phyloP scores from a whole-genome alignment of 2,888 invertebrate species.

The Congeria kusceri region DNA sequence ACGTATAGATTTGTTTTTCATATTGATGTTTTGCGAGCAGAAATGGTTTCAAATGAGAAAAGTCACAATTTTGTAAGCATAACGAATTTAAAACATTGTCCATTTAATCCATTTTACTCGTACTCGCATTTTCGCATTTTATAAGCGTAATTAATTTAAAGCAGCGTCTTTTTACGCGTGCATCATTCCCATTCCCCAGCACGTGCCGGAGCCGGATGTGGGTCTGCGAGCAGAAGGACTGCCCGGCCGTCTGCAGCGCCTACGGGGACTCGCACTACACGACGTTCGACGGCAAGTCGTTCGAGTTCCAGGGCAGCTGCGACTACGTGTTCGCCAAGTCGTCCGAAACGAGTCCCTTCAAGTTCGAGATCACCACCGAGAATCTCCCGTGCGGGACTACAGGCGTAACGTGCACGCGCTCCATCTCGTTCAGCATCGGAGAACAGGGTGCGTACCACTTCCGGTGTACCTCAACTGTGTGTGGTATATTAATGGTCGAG shows the following conservation, averaged over 20 bases:
- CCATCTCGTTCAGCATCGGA: constrained; percentile 86
- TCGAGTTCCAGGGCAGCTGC: constrained; percentile 95
- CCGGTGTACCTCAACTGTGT: no score
- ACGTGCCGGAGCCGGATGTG: constrained; percentile 89
- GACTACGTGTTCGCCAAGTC: constrained; percentile 92
- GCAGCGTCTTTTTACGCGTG: background rate
- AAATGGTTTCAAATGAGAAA: no score
- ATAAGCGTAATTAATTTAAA: no score
- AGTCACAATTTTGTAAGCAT: no score
- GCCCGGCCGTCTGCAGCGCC: constrained; percentile 91
- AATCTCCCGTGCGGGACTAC: constrained; percentile 95
- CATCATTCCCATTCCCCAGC: constrained; percentile 64
- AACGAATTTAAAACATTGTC: no score
- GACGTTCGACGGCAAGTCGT: constrained; percentile 93
- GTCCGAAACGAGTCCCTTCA: constrained; percentile 64
- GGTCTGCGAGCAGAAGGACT: constrained; percentile 90
- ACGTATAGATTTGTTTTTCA: no score
- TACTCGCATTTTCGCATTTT: no score
- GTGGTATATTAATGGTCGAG: background rate
- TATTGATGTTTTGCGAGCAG: no score
- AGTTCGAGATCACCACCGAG: constrained; percentile 90
- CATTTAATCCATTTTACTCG: no score
- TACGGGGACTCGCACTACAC: constrained; percentile 97
- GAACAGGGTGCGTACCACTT: constrained; percentile 60
- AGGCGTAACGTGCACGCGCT: constrained; percentile 95